Conservation (phyloP, 2,797 vertebrate species). For the Halcyon badia region DNA sequence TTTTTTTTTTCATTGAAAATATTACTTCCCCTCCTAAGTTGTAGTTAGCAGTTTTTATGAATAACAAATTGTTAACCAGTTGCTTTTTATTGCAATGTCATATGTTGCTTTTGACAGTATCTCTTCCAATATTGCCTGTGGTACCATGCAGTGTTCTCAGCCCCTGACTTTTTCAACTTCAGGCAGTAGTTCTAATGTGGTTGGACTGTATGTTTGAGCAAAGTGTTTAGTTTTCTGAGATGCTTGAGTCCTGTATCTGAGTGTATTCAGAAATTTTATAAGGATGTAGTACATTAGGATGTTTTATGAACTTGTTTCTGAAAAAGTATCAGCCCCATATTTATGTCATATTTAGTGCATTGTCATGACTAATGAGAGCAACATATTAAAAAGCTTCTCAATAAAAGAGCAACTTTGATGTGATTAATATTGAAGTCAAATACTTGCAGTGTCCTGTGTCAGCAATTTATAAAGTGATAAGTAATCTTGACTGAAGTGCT, state of each 20-base stretch:
- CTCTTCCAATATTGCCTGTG: neutral
- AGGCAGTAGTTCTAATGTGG: neutral
- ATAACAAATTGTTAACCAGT: neutral
- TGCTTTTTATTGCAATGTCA: neutral
- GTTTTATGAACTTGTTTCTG: neutral
- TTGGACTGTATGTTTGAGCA: neutral
- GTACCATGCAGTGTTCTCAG: neutral
- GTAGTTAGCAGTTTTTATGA: neutral
- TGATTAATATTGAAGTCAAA: neutral
- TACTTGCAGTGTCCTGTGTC: neutral
- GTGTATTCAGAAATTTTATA: neutral
- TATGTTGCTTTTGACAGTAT: neutral
- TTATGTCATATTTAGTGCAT: constrained; percentile 12
- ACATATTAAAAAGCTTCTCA: neutral
- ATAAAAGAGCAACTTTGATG: neutral
- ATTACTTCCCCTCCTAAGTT: neutral
- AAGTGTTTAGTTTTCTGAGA: neutral
- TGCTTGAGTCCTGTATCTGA: neutral
- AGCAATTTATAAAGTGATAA: neutral
- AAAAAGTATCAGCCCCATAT: neutral
- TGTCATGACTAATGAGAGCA: neutral
- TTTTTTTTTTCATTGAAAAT: neutral
- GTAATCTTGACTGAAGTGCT: neutral
- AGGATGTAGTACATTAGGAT: neutral
- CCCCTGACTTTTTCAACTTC: neutral